Evolutionary conservation across 1,140 invertebrate genomes (phyloP), one percentile per base, ranked within the genome.

Genomic region (Drosophila aff.): DNA sequence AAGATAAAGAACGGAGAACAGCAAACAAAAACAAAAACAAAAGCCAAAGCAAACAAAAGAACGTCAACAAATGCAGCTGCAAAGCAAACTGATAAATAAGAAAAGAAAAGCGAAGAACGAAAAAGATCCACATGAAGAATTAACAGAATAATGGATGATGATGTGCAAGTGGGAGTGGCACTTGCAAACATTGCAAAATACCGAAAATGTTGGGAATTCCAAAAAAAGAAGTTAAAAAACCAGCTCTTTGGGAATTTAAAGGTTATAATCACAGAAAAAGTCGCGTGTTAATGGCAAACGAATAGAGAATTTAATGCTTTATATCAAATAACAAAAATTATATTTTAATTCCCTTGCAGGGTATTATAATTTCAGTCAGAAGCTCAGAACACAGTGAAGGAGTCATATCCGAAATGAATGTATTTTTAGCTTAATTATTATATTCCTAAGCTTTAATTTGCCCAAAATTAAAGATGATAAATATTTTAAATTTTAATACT

Each of bases 61-160:
- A 73, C 41, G 41, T 23, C 49, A 61, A 58, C 76, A 73, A 74
- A 73, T 73, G 67, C 67, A 79, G 57, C 53, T 63, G 76, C 68
- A 65, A 79, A 57, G 61, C 49, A 36, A 36, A 23, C 43, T 33
- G 74, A 78, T 78, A 79, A 79, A 73, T n/a, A 38, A 78, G 57
- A 63, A 41, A 41, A 53, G 13, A 52, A 47, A 65, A 55, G 26
- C 23, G 49, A 50, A 33, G 65, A 44, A 47, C 31, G 18, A 0
- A 38, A n/a, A 49, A 63, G 33, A 67, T 16, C 28, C n/a, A 49
- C 9, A 63, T 5, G 16, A 57, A 75, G 40, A 64, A 53, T 49
- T 47, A 15, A 38, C 33, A 16, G 18, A 38, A 23, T 15, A 38
- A 38, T 40, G 10, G 4, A 15, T 26, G 36, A 40, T 55, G 16